Conservation (phyloP, 2,888 invertebrate genomes). For the Plagodis dolabraria region DNA sequence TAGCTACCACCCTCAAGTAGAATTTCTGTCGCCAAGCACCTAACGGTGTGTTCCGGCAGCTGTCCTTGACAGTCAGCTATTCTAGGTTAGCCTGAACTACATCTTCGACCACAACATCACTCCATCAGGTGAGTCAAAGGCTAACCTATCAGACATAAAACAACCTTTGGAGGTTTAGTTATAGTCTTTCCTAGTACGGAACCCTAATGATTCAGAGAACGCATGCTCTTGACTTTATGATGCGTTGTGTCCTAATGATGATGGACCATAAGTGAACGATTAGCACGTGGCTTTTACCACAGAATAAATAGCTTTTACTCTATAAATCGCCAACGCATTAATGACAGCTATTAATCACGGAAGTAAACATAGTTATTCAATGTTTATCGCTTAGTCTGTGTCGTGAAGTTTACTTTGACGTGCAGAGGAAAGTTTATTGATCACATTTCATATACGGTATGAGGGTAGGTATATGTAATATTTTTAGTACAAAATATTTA, state of each 20-base stretch:
- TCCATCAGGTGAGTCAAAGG: no score
- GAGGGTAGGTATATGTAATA: no score
- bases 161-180: no score
- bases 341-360: slow-evolving; percentile 54
- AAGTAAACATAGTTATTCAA: slow-evolving; percentile 55
- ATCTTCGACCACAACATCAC: no score
- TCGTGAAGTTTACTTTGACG: slow-evolving; percentile 38
- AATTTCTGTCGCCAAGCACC: no score
- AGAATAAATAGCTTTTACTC: slow-evolving; percentile 7
- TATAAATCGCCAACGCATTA: slow-evolving; percentile 38
- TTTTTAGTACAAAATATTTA: not conserved
- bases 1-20: no score
- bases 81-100: no score
- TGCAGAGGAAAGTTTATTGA: slow-evolving; percentile 42
- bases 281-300: slow-evolving; percentile 34
- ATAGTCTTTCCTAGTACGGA: no score
- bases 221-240: not conserved
- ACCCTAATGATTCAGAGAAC: not conserved
- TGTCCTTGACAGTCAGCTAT: no score
- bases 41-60: no score
- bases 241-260: slow-evolving; percentile 29
- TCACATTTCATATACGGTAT: slow-evolving; percentile 21
- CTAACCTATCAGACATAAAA: no score
- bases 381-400: slow-evolving; percentile 42
- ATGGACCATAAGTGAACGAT: slow-evolving; percentile 34